phyloP scores from a whole-genome alignment of 2,113 vertebrate species.

The Prionailurus bengalensis region DNA sequence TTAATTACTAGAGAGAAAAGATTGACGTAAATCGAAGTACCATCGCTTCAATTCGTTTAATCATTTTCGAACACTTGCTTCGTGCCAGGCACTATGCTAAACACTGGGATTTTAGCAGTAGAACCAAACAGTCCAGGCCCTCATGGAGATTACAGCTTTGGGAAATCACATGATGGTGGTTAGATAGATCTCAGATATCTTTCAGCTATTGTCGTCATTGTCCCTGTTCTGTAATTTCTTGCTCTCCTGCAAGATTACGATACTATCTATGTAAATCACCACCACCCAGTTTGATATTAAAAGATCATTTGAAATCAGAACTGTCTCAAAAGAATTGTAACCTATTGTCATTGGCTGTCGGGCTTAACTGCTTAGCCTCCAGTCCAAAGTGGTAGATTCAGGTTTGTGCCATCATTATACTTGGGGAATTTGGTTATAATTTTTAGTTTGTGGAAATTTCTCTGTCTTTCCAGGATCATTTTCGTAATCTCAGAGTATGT shows the following conservation, averaged over 20 bases:
- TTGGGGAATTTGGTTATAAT: background rate
- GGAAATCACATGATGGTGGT: background rate
- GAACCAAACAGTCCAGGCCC: background rate
- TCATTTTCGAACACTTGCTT: background rate
- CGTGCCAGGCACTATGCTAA: background rate
- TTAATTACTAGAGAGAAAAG: constrained; percentile 32
- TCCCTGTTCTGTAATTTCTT: background rate
- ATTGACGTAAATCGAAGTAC: background rate
- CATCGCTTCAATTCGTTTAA: background rate
- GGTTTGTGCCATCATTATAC: background rate
- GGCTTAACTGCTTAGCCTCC: background rate
- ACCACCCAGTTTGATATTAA: background rate
- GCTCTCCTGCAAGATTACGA: background rate
- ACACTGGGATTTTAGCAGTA: background rate
- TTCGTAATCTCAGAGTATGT: background rate
- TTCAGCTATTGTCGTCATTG: background rate
- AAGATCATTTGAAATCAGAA: background rate
- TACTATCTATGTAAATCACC: background rate
- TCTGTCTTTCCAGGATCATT: background rate
- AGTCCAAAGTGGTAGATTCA: background rate
- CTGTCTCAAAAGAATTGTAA: background rate
- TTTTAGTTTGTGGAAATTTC: background rate
- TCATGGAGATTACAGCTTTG: background rate
- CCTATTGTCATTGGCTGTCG: background rate
- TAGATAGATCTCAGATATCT: background rate